Evolutionary conservation across 2,888 invertebrate genomes (phyloP).

Genomic region (Timema podura): DNA sequence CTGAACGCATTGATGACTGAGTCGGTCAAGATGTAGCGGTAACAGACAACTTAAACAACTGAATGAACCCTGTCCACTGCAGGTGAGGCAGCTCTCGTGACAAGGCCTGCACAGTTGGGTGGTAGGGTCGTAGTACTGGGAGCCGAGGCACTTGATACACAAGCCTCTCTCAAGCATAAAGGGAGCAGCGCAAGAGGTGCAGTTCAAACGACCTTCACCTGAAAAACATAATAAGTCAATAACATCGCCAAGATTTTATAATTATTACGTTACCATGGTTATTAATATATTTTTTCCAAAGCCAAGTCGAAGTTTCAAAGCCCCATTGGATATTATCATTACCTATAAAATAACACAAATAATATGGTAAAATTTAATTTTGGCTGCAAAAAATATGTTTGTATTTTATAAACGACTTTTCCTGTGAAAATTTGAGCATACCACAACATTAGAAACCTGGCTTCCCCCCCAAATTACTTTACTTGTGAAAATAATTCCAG

Average conservation of each 20-base stretch:
- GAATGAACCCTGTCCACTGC: conserved; percentile 32
- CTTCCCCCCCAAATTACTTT: neutral
- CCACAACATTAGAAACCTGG: neutral
- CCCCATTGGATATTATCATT: too few species aligned
- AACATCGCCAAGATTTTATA: conserved; percentile 24
- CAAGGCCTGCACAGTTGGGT: conserved; percentile 33
- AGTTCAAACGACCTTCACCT: conserved; percentile 33
- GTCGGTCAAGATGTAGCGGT: conserved; percentile 36
- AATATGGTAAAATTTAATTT: too few species aligned
- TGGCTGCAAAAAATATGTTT: too few species aligned
- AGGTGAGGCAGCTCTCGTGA: conserved; percentile 35
- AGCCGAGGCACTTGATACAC: conserved; percentile 34
- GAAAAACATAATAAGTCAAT: conserved; percentile 4
- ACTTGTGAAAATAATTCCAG: neutral
- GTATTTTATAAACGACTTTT: neutral
- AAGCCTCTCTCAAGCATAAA: conserved; percentile 30
- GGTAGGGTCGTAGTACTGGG: conserved; percentile 30
- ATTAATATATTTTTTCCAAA: neutral
- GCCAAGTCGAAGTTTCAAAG: too few species aligned
- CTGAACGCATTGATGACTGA: conserved; percentile 37
- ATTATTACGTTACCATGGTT: conserved; percentile 24
- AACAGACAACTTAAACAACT: conserved; percentile 35
- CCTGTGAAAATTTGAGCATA: neutral
- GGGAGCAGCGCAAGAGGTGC: conserved; percentile 32
- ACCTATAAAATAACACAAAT: too few species aligned